These are phyloP conservation scores for Hermaeophaga mercurialis DNA, from an alignment of 2,888 invertebrate genomes.

Conservation along the genomic window DNA sequence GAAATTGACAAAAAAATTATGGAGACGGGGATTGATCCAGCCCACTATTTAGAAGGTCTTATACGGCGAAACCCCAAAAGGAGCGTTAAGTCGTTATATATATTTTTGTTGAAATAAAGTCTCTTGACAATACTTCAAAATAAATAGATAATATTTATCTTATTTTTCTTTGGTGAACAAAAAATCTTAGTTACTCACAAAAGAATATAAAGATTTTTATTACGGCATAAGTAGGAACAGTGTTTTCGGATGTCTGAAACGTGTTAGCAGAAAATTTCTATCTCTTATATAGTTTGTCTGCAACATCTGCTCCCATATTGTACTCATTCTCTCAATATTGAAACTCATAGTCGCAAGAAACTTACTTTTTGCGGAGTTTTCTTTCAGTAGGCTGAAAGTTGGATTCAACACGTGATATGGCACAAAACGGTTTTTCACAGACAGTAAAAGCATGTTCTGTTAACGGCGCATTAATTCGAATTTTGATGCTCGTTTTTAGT, in stretches of 20 bases:
- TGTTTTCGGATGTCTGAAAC: slow-evolving; percentile 26
- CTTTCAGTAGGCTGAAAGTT: slow-evolving; percentile 7
- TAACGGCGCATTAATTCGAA: slow-evolving; percentile 5
- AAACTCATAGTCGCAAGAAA: slow-evolving; percentile 22
- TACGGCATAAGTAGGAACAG: slow-evolving; percentile 1
- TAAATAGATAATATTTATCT: too few relatives aligned
- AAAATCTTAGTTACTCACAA: background rate
- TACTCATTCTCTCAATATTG: slow-evolving; percentile 29
- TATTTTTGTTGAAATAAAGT: too few relatives aligned
- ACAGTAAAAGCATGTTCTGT: slow-evolving; percentile 4
- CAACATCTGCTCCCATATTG: slow-evolving; percentile 26
- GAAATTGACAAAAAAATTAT: too few relatives aligned
- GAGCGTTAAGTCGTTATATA: too few relatives aligned
- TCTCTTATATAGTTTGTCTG: slow-evolving; percentile 27
- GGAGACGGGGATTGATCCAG: too few relatives aligned
- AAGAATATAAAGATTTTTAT: slow-evolving; percentile 1
- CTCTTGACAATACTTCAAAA: too few relatives aligned
- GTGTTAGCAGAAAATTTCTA: slow-evolving; percentile 29
- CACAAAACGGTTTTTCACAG: background rate
- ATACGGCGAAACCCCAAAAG: too few relatives aligned
- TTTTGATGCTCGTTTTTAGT: background rate
- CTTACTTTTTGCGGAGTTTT: slow-evolving; percentile 15
- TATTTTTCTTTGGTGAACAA: too few relatives aligned
- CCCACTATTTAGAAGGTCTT: too few relatives aligned
- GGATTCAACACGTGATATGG: slow-evolving; percentile 21